Evolutionary conservation across 1,140 invertebrate genomes (phyloP), one percentile per base, ranked within the genome.

Genomic region (Battus philenor): DNA sequence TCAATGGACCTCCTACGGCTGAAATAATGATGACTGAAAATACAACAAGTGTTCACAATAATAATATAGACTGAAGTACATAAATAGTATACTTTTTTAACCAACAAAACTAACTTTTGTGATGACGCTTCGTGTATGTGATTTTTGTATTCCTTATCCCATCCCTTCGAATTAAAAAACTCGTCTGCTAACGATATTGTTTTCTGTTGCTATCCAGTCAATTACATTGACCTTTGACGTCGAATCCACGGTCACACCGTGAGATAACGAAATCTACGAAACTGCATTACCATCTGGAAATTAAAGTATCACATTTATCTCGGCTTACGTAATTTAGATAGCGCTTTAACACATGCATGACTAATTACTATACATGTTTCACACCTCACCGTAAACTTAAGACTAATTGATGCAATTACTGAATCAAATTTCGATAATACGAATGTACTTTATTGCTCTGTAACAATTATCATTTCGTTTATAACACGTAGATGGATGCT

Each of bases 341-440:
- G 13, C 29, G 13, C 38, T 17, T 8, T 33, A 33, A 27, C 24
- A 36, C 17, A 46, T 31, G 24, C 16, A 43, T 50, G 43, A 50
- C 31, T 55, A 50, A 47, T 50, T 47, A 50, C 29, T 22, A 48
- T 50, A 36, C 53, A 22, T 41, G 43, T 47, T 44, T 50, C 44
- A 49, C 47, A 46, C 38, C 29, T 31, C 44, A 39, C 45, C 30
- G 48, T 46, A 47, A 50, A 38, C 45, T 31, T 30, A 16, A 18
- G 20, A 54, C 52, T 54, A 50, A 54, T 54, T 49, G 47, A 36
- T 27, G 29, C 47, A 29, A 54, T 54, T 49, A 54, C 34, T 8
- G 30, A 27, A 33, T 27, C 22, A 36, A 36, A 26, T 18, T 5
- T 18, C 17, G 17, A 36, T 36, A 22, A 34, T 12, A 36, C 20